A percentile compares a stretch with the other conserved stretches of the same genome.
These are phyloP conservation scores for Myopa tessellatipennis DNA, from an alignment of 2,888 invertebrate genomes.

Conservation along the genomic window DNA sequence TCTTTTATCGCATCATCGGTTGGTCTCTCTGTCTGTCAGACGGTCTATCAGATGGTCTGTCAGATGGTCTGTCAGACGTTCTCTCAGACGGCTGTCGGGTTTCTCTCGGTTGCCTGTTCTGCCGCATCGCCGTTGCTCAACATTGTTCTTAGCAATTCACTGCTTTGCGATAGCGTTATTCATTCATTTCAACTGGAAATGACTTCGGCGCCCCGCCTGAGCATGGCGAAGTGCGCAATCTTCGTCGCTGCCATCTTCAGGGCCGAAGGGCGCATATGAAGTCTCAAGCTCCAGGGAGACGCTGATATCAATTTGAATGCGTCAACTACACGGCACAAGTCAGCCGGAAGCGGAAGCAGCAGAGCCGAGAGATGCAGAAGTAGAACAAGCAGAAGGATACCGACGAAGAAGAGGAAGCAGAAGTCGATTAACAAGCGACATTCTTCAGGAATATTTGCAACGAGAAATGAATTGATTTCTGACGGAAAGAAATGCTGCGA, in stretches of 20 bases:
- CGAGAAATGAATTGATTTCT: slow-evolving; percentile 16
- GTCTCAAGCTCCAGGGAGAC: slow-evolving; percentile 6
- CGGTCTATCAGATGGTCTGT: too few relatives aligned
- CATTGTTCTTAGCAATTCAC: slow-evolving; percentile 31
- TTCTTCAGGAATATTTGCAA: slow-evolving; percentile 19
- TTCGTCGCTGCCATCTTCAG: slow-evolving; percentile 12
- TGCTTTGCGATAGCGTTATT: slow-evolving; percentile 16
- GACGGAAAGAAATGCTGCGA: neutral
- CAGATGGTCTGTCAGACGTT: neutral
- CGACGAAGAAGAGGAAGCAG: neutral
- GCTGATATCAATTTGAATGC: slow-evolving; percentile 32
- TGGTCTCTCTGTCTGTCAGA: too few relatives aligned
- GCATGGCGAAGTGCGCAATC: slow-evolving; percentile 18
- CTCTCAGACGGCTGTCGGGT: neutral
- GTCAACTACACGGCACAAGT: neutral
- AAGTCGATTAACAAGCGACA: slow-evolving; percentile 12
- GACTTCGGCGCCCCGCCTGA: neutral
- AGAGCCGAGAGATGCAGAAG: neutral
- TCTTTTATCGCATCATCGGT: neutral
- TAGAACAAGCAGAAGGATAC: neutral
- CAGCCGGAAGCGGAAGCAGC: neutral
- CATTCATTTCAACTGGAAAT: slow-evolving; percentile 29
- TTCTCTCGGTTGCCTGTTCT: neutral
- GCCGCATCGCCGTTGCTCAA: neutral
- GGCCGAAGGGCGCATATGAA: slow-evolving; percentile 13